phyloP scores from a whole-genome alignment of 1,140 invertebrate genomes.

The Calliopsis andreniformis region DNA sequence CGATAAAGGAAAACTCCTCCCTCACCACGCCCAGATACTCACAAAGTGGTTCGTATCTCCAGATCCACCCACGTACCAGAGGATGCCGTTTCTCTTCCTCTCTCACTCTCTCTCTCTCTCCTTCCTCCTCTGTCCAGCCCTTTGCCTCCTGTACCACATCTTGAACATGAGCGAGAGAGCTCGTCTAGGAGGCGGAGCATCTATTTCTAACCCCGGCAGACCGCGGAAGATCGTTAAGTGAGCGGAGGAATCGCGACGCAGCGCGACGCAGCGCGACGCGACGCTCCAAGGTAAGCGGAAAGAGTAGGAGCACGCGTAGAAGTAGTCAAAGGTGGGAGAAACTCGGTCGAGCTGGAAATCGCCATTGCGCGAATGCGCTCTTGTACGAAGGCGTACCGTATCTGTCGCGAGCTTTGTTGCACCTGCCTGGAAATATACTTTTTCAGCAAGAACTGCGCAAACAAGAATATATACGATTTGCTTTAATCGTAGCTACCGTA shows the following conservation, averaged over 20 bases:
- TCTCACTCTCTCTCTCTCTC: not conserved
- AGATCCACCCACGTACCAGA: constrained; percentile 32
- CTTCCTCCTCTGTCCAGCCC: constrained; percentile 2
- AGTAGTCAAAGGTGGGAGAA: constrained; percentile 11
- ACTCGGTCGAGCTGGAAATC: not conserved
- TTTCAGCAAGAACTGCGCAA: not conserved
- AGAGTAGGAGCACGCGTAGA: constrained; percentile 39
- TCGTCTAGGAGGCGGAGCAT: constrained; percentile 78
- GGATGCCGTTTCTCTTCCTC: constrained; percentile 22
- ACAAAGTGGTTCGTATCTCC: constrained; percentile 55
- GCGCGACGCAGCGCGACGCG: not conserved
- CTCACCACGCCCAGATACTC: constrained; percentile 74
- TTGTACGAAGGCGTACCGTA: not conserved
- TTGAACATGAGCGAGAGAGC: constrained; percentile 14
- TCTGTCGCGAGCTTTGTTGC: constrained; percentile 3
- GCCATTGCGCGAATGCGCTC: constrained; percentile 15
- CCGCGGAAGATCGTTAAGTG: constrained; percentile 63
- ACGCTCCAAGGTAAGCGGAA: constrained; percentile 11
- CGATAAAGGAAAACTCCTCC: constrained; percentile 73
- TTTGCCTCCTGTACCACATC: constrained; percentile 36
- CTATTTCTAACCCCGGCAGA: constrained; percentile 75
- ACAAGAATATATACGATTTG: constrained; percentile 16
- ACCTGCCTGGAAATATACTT: constrained; percentile 31
- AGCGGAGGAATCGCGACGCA: constrained; percentile 23
- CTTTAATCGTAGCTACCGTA: not conserved